These are phyloP conservation scores for Pterophyllum scalare DNA, from an alignment of 2,113 vertebrate species.

Conservation along the genomic window DNA sequence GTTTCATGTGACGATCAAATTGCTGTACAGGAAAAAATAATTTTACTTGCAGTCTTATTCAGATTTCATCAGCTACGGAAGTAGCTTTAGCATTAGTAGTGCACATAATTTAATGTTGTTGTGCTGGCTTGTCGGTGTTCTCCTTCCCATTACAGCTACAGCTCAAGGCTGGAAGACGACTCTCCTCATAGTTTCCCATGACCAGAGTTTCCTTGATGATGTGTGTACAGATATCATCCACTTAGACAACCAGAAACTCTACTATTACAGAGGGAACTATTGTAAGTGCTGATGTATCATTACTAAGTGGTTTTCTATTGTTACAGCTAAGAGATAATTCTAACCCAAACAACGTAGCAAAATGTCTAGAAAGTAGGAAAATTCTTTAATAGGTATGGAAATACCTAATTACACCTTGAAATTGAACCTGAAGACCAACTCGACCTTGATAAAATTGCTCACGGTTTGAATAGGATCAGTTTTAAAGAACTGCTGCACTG, in stretches of 20 bases:
- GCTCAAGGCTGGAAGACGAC: constrained; percentile 96
- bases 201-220: constrained; percentile 94
- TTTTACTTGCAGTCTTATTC: neutral
- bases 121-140: no score
- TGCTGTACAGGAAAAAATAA: neutral
- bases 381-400: neutral
- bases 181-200: constrained; percentile 91
- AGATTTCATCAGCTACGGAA: neutral
- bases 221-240: constrained; percentile 94
- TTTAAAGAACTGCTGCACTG: neutral
- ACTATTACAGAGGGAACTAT: constrained; percentile 93
- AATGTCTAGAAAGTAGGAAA: neutral
- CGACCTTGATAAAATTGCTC: no score
- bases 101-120: neutral
- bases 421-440: neutral
- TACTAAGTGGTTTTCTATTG: neutral
- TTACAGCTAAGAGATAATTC: neutral
- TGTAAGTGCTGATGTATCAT: constrained; percentile 75
- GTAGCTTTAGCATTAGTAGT: neutral
- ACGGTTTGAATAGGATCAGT: neutral
- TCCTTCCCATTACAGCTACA: constrained; percentile 52
- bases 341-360: neutral
- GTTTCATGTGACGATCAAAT: neutral
- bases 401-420: no score
- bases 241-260: constrained; percentile 89